Evolutionary conservation across 2,888 invertebrate species (phyloP), one percentile per base, ranked within the genome.

Genomic region (Sphaeridia pumilis): DNA sequence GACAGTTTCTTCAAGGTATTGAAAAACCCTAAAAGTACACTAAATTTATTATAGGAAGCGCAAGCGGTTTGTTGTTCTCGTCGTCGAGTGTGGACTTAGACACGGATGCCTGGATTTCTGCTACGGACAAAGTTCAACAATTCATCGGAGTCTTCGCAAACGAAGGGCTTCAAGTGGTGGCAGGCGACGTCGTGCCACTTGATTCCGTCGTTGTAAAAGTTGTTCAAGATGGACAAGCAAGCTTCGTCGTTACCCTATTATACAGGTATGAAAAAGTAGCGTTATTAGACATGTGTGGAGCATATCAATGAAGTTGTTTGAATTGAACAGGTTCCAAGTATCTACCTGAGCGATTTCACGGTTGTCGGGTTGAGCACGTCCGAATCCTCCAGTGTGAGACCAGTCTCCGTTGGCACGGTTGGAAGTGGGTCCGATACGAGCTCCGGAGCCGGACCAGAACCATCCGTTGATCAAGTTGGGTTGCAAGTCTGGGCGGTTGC

Each of bases 101-200:
- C 56, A 12, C 53, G 46, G 26, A 54, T 46, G 5, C 84, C 83
- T 61, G 82, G 84, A 75, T 89, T 88, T 69, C 83, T 87, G 70
- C 82, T 81, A 53, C 83, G 83, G 59, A 89, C 79, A 71, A 88
- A 89, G 71, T 80, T 84, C 67, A 89, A 77, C 58, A 90, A 79
- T 69, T 89, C 89, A 49, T 88, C 87, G 57, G 83, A 84, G 72
- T 90, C 89, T 70, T 89, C 90, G 71, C 89, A 90, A 64, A 90
- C 80, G 70, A 89, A 80, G 2, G 89, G 89, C 70, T 90, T 90
- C 73, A 89, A 87, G 73, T 89, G 89, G 72, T 89, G 88, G 72
- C 89, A 89, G 60, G 88, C 88, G 49, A 89, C 88, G 71, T 89
- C 89, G 73, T 89, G 89, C 89, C 89, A 90, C 62, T 86, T 87